phyloP scores from a whole-genome alignment of 2,797 vertebrate genomes.

The Ispidina picta region DNA sequence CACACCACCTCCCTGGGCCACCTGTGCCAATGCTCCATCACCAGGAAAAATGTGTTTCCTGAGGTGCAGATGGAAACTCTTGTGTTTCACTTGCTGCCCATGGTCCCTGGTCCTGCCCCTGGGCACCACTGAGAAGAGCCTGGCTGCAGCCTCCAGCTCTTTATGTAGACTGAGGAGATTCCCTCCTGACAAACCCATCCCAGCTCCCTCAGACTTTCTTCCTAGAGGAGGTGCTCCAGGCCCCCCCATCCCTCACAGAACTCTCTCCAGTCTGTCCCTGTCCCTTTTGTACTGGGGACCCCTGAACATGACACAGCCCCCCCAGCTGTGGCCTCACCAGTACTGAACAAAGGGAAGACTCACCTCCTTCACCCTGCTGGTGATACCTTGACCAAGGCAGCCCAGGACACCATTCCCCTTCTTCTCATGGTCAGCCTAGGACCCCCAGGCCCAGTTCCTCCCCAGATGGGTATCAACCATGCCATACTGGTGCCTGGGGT shows the following conservation, averaged over 20 bases:
- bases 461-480: not conserved
- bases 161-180: not conserved
- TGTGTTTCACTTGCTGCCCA: not conserved
- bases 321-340: too few relatives aligned
- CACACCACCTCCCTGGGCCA: not conserved
- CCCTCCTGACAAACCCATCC: not conserved
- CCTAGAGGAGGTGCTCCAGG: rapidly evolving
- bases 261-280: rapidly evolving
- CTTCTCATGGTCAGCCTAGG: not conserved
- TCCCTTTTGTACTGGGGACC: rapidly evolving
- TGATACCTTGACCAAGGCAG: rapidly evolving
- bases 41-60: not conserved
- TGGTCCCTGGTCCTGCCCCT: not conserved
- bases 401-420: not conserved
- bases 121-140: not conserved
- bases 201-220: not conserved
- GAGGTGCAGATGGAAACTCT: not conserved
- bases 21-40: not conserved
- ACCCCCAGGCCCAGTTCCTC: not conserved
- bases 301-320: not conserved
- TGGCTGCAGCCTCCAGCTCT: not conserved
- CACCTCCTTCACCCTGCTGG: not conserved
- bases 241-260: rapidly evolving
- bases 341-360: rapidly evolving
- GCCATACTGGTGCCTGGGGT: not conserved